Base-by-base conservation (phyloP, 2,113 vertebrate genomes). In the Psammodynastes pulverulentus region DNA sequence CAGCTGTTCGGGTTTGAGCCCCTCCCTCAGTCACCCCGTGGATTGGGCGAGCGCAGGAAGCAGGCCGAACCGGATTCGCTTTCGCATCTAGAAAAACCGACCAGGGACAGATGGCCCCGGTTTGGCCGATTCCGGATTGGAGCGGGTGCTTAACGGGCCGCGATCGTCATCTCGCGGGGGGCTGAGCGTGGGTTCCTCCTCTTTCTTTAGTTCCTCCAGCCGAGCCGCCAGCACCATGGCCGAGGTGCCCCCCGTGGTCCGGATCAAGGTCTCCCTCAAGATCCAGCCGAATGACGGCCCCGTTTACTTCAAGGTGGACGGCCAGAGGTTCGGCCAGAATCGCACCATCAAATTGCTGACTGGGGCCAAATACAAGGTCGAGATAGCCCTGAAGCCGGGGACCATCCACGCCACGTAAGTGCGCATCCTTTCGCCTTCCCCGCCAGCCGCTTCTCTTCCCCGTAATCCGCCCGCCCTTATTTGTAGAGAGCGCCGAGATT, bases 281-380 rank as follows among this genome's bases (percentile, higher is more conserved):
- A 99, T 99, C 97, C 98, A 99, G 89, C 99, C 99, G 89, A 98
- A 98, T 95, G 98, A 99, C 94, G 98, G 98, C 10, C 98, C 99
- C 7, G 99, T 99, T 43, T 98, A 97, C 94, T 99, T 98, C 97
- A 99, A 99, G 94, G 98, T 99, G 90, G 99, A 99, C 94, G 99
- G 99, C 24, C 98, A 99, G 89, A 97, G 99, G 87, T 99, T 99
- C 94, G 99, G 98, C 12, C 99, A 99, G 97, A 99, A 98, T 94
- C 97, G 99, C 91, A 99, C 99, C 94, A 99, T 99, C 96, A 99
- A 99, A 95, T 97, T 99, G 96, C 97, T 99, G 79, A 99, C 99
- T 0, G 99, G 99, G 21, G 98, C 99, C 91, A 99, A 99, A 85
- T 99, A 99, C 97, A 98, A 98, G 92, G 97, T 99, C 92, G 98